Conservation (phyloP, 2,113 vertebrate species). For the Kobus ellipsiprymnus region DNA sequence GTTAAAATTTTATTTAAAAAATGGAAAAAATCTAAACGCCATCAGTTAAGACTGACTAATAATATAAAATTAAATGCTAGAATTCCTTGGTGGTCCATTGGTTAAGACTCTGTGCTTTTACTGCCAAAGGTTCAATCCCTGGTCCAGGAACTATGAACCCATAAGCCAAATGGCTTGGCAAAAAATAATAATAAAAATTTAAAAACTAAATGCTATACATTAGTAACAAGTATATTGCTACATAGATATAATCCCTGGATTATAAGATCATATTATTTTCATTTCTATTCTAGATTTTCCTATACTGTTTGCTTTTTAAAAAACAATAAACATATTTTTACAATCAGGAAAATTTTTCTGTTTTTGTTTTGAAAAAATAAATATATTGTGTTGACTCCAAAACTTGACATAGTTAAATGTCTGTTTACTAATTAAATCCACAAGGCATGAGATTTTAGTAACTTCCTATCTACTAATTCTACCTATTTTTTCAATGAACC, state of each 20-base stretch:
- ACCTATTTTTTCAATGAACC: neutral
- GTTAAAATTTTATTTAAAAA: neutral
- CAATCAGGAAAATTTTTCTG: neutral
- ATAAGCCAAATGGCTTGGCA: neutral
- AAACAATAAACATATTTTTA: conserved; percentile 23
- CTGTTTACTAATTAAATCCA: neutral
- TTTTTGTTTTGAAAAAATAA: conserved; percentile 14
- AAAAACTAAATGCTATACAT: neutral
- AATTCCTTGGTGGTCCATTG: neutral
- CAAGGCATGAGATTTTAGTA: neutral
- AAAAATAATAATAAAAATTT: neutral
- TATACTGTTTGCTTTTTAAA: neutral
- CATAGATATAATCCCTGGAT: neutral
- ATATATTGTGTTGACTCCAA: neutral
- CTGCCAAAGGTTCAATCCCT: neutral
- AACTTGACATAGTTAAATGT: conserved; percentile 14
- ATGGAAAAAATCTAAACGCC: neutral
- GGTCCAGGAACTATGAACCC: neutral
- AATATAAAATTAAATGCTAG: neutral
- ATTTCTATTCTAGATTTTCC: neutral
- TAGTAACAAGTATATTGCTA: neutral
- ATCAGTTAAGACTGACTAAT: neutral
- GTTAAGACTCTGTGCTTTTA: neutral
- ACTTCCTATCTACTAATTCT: neutral
- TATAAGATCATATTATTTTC: neutral